Conservation (phyloP, 2,888 invertebrate genomes). For the Acrobeloides nanus region DNA sequence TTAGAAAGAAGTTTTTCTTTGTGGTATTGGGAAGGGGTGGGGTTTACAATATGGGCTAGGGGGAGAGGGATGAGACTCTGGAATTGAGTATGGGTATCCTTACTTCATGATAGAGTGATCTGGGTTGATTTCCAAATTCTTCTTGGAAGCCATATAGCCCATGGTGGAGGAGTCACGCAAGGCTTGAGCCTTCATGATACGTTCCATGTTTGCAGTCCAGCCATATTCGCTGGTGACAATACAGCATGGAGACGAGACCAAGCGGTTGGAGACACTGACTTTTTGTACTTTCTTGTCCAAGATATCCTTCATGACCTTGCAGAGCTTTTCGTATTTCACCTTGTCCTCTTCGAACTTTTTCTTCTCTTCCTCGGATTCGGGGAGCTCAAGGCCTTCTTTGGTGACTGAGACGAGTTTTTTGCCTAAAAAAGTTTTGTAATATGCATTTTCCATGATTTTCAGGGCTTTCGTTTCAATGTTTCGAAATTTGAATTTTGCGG, state of each 20-base stretch:
- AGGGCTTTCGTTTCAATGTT: too few relatives aligned
- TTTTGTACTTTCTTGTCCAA: conserved; percentile 96
- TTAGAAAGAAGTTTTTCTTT: neutral
- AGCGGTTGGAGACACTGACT: conserved; percentile 80
- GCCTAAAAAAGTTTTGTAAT: too few relatives aligned
- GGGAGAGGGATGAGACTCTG: neutral
- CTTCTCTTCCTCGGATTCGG: conserved; percentile 92
- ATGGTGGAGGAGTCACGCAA: conserved; percentile 92
- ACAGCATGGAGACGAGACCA: conserved; percentile 95
- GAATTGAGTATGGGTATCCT: conserved; percentile 12
- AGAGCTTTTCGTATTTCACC: conserved; percentile 68
- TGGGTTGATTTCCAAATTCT: conserved; percentile 95
- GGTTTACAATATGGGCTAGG: too few relatives aligned
- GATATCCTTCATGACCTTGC: conserved; percentile 67
- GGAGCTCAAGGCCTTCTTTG: conserved; percentile 92
- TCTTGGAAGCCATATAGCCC: conserved; percentile 99
- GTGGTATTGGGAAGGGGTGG: neutral
- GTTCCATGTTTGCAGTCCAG: conserved; percentile 99
- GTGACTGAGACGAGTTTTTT: conserved; percentile 91
- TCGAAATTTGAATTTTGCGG: too few relatives aligned
- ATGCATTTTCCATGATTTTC: too few relatives aligned
- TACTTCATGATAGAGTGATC: conserved; percentile 87
- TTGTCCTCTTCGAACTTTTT: conserved; percentile 88
- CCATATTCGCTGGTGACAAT: conserved; percentile 98
- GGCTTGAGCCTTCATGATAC: conserved; percentile 99